These are phyloP conservation scores for Drosophila nr. fundita DNA, from an alignment of 2,888 invertebrate genomes.

Conservation along the genomic window DNA sequence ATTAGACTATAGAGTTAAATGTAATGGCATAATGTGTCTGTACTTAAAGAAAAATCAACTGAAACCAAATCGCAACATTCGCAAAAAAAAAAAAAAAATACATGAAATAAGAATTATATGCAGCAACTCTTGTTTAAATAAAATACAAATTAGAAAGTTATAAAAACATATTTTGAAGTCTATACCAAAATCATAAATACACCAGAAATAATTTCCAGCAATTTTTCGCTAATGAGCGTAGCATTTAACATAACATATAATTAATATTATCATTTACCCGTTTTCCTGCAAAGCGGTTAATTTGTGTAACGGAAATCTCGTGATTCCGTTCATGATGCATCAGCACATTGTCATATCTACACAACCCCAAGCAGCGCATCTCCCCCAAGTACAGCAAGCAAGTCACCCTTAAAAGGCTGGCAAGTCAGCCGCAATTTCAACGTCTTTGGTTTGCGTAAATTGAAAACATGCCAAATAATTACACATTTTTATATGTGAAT, in stretches of 20 bases:
- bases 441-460: slow-evolving; percentile 65
- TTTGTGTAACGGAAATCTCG: slow-evolving; percentile 69
- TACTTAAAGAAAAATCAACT: slow-evolving; percentile 11
- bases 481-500: slow-evolving; percentile 77
- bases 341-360: slow-evolving; percentile 19
- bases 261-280: slow-evolving; percentile 50
- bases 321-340: slow-evolving; percentile 12
- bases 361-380: background rate
- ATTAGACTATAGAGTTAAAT: slow-evolving; percentile 39
- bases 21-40: slow-evolving; percentile 39
- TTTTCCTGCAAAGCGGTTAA: slow-evolving; percentile 26
- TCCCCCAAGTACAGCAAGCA: background rate
- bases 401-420: background rate
- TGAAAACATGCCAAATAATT: slow-evolving; percentile 77
- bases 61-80: background rate
- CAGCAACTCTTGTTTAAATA: background rate
- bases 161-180: background rate
- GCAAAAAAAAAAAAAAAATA: background rate
- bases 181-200: background rate
- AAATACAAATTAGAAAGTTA: background rate
- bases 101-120: background rate
- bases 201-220: background rate
- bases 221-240: slow-evolving; percentile 8
- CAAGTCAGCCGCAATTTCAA: slow-evolving; percentile 2
- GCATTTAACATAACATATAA: slow-evolving; percentile 51